Evolutionary conservation across 2,888 invertebrate genomes (phyloP).

Genomic region (Machimus atricapillus): DNA sequence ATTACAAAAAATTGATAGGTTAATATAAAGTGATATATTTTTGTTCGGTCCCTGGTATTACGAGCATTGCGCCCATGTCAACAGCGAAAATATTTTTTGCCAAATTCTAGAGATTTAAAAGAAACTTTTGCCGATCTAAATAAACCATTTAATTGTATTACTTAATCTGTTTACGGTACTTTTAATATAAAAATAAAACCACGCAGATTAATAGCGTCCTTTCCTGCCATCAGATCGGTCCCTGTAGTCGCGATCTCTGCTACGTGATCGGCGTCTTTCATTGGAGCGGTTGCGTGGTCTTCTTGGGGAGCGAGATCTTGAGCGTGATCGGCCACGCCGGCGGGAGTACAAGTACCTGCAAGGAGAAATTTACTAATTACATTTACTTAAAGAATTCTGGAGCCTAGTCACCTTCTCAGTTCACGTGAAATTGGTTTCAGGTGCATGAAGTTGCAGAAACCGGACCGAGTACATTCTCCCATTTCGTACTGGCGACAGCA

Average conservation of each 20-base stretch:
- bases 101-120: not conserved
- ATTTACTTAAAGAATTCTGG: not conserved
- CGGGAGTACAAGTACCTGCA: constrained; percentile 75
- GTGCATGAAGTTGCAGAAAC: constrained; percentile 99
- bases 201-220: constrained; percentile 52
- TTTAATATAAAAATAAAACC: constrained; percentile 1
- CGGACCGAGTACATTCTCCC: constrained; percentile 98
- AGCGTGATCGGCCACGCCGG: constrained; percentile 66
- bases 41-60: too few relatives aligned
- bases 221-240: constrained; percentile 52
- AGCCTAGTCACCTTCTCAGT: constrained; percentile 72
- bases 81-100: not conserved
- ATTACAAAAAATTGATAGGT: too few relatives aligned
- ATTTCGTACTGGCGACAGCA: constrained; percentile 99
- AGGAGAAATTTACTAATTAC: not conserved
- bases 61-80: not conserved
- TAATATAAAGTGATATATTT: too few relatives aligned
- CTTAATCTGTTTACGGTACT: not conserved
- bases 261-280: constrained; percentile 62
- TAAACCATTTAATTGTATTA: not conserved
- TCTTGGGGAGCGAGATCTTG: constrained; percentile 59
- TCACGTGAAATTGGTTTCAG: constrained; percentile 97
- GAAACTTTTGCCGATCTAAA: not conserved
- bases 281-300: constrained; percentile 55
- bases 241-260: constrained; percentile 55